These are phyloP conservation scores for Menidia beryllina DNA, from an alignment of 2,113 vertebrate genomes.

Conservation along the genomic window DNA sequence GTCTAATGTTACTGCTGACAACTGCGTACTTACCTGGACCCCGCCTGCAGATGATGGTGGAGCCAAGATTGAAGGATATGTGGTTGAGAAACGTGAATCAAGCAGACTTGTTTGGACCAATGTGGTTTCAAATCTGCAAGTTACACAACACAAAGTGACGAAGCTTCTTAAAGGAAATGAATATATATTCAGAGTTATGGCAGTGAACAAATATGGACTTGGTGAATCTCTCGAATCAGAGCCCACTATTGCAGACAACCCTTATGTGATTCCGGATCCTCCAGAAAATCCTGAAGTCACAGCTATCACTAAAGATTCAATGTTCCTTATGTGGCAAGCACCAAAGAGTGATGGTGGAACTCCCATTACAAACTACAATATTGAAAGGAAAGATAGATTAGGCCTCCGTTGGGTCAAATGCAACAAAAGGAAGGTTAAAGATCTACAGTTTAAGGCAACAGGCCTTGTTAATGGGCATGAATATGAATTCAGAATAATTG, in stretches of 20 bases:
- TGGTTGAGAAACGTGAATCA: slow-evolving; percentile 97
- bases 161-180: slow-evolving; percentile 97
- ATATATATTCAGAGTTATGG: slow-evolving; percentile 98
- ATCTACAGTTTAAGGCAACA: slow-evolving; percentile 92
- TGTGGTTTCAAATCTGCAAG: slow-evolving; percentile 88
- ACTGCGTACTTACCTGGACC: slow-evolving; percentile 91
- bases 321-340: slow-evolving; percentile 95
- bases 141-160: slow-evolving; percentile 90
- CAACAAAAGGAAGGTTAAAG: slow-evolving; percentile 92
- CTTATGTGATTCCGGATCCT: slow-evolving; percentile 90
- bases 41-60: slow-evolving; percentile 94
- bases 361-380: slow-evolving; percentile 91
- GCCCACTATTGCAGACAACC: slow-evolving; percentile 90
- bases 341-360: slow-evolving; percentile 94
- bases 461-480: slow-evolving; percentile 92
- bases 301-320: slow-evolving; percentile 93
- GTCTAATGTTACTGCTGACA: slow-evolving; percentile 91
- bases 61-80: slow-evolving; percentile 92
- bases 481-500: slow-evolving; percentile 94
- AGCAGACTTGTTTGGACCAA: slow-evolving; percentile 96
- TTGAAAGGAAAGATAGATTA: slow-evolving; percentile 91
- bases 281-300: slow-evolving; percentile 94
- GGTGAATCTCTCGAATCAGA: slow-evolving; percentile 94
- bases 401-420: slow-evolving; percentile 97
- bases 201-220: slow-evolving; percentile 96